Evolutionary conservation across 2,888 invertebrate genomes (phyloP), one percentile per base, ranked within the genome.

Genomic region (Heteropelma amictum): DNA sequence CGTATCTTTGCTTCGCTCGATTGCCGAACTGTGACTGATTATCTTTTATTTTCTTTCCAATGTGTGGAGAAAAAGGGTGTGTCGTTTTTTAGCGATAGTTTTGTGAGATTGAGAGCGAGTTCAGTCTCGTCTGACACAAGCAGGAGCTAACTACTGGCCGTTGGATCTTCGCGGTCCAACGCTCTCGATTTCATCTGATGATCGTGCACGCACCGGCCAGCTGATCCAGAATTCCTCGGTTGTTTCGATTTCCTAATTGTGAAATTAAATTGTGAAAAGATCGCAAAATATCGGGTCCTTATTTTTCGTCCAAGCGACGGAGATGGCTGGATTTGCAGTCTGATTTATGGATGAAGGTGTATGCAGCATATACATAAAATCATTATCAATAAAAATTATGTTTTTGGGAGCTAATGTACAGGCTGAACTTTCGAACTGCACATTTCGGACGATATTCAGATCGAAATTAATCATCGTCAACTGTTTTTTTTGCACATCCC

Each of bases 21-120:
- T 77, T 69, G 69, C 53, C 69, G 54, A 71, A 78, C 77, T 77
- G 74, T 77, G 69, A 72, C 74, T 81, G 80, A 81, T 81, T 78
- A 68, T 79, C 76, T 81, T 81, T 76, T 68, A 64, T 68, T 69
- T 67, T 38, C 42, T 49, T 74, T 54, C 51, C 19, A 42, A 30
- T 26, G 70, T 67, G 42, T 56, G 61, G 42, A 60, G 60, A 49
- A 65, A n/a, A n/a, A n/a, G n/a, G n/a, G n/a, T n/a, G 40, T 35
- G 28, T 38, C 38, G 42, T 60, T 35, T 28, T 65, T 35, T 54
- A 7, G 23, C 38, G 33, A 33, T 54, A 60, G 23, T 56, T 14
- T 40, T 10, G 21, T 19, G 33, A 40, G 33, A 53, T 10, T 21
- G 35, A 12, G 45, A 47, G 35, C 23, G 33, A 45, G 40, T 63